Evolutionary conservation across 2,113 vertebrate genomes (phyloP), one percentile per base, ranked within the genome.

Genomic region (Potamarius usumacintae): DNA sequence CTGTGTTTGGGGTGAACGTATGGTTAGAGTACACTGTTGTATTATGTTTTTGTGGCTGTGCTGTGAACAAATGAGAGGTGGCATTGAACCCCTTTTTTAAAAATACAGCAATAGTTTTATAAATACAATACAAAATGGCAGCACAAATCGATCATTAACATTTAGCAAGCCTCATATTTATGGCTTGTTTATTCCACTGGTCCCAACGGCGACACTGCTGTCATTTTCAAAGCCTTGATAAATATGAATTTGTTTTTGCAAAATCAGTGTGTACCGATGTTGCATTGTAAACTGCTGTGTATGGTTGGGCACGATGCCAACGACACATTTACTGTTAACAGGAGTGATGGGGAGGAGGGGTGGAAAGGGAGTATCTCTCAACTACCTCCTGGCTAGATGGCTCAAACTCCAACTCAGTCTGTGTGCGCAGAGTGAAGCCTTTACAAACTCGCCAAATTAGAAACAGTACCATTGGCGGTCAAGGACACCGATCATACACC

Each of bases 161-260:
- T 84, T 89, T 89, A 90, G 85, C 85, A 80, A 87, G 85, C 50
- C 58, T 1, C 5, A 76, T 88, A 82, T 94, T 93, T 87, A 92
- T 81, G 85, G 91, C 90, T 90, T 90, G 90, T 93, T 94, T 93
- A 89, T 92, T 86, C 83, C 83, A 86, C 82, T 84, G 91, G 87
- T 83, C 67, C 88, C 81, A 81, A 76, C 60, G 89, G 91, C 63
- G 90, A 86, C 52, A 27, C 27, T 87, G 91, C 90, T 91, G 93
- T 92, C 93, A 87, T 91, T 87, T 89, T 77, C 58, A 76, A 79
- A 87, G 88, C 86, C 87, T 89, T 93, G 91, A 92, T 93, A 92
- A 93, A 92, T 88, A 86, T 89, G 85, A 92, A 90, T 85, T 89
- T 89, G 91, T 92, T 88, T 91, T 90, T 90, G 91, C 91, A 90